Evolutionary conservation across 1,140 invertebrate genomes (phyloP), one percentile per base, ranked within the genome.

Genomic region (Drosophila elegans): DNA sequence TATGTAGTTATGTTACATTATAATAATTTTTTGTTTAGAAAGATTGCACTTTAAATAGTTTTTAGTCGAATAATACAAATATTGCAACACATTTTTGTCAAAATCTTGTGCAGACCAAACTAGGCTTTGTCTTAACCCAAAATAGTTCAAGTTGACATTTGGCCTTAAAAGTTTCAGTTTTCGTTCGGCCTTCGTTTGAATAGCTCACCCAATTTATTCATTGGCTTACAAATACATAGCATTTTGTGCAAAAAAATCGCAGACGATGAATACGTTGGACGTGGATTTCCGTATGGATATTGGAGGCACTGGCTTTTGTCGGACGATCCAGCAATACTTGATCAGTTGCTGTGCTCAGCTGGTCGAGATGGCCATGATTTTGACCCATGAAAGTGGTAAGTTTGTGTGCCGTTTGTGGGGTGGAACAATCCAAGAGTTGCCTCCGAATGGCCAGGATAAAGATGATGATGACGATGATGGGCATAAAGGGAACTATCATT

Each of bases 111-210:
- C 29, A 32, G 16, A 21, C 16, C 29, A 32, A 32, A 32, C 5
- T 38, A 38, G 36, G 36, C 36, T 3, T 49, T 49, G 46, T 13
- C 4, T 49, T 32, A 10, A 12, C 7, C 12, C 6, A 4, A 34
- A 16, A n/a, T 13, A 5, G 4, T 46, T 25, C 5, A 29, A 11
- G 3, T 3, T 51, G 21, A 4, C 12, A 6, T 3, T 0, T 21
- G 34, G 7, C 29, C 29, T 5, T 1, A 2, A 1, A 13, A 6
- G n/a, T 3, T n/a, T 64, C 27, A 64, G 29, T 67, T 49, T 6
- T 49, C 29, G 36, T 64, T 51, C 11, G 59, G 29, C 9, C 42
- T 64, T 67, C 36, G 27, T 67, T 64, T 41, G 27, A 64, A 9
- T 25, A 49, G 16, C 36, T 64, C 45, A 49, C 59, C 29, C 29